Percentiles rank a stretch among this genome's conserved stretches.
These are phyloP conservation scores for Cenopis cana DNA, from an alignment of 2,888 invertebrate genomes.

Conservation along the genomic window DNA sequence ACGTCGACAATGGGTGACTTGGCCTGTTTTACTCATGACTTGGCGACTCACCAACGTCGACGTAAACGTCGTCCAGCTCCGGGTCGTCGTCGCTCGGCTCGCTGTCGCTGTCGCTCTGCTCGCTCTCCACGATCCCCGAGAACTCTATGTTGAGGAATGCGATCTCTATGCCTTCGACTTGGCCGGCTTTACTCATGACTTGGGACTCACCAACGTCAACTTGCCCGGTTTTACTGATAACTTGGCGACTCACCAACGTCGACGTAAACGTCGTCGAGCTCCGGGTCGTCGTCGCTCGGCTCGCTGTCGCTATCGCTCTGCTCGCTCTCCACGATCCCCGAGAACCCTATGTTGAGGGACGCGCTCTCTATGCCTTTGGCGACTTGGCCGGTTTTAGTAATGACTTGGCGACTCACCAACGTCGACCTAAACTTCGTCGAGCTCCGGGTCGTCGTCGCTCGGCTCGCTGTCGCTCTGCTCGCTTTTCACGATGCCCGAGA, in stretches of 20 bases:
- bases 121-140: constrained; percentile 80
- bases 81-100: constrained; percentile 73
- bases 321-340: constrained; percentile 80
- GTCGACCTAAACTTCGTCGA: constrained; percentile 80
- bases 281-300: constrained; percentile 73
- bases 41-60: constrained; percentile 79
- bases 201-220: no score
- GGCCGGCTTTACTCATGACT: constrained; percentile 68
- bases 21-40: no score
- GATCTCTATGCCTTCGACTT: constrained; percentile 80
- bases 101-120: constrained; percentile 73
- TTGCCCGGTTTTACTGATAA: no score
- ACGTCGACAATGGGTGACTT: no score
- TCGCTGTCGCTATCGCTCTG: constrained; percentile 73
- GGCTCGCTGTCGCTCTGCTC: constrained; percentile 71
- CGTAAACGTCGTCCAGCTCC: constrained; percentile 77
- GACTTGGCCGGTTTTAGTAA: constrained; percentile 73
- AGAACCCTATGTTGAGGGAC: constrained; percentile 82
- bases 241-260: constrained; percentile 80
- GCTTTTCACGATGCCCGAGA: constrained; percentile 81
- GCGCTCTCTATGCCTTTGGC: constrained; percentile 81
- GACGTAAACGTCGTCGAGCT: constrained; percentile 77
- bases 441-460: constrained; percentile 74
- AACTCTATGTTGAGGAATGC: constrained; percentile 83
- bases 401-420: no score